Conservation (phyloP, 2,888 invertebrate genomes). For the Invenusta paracnida region DNA sequence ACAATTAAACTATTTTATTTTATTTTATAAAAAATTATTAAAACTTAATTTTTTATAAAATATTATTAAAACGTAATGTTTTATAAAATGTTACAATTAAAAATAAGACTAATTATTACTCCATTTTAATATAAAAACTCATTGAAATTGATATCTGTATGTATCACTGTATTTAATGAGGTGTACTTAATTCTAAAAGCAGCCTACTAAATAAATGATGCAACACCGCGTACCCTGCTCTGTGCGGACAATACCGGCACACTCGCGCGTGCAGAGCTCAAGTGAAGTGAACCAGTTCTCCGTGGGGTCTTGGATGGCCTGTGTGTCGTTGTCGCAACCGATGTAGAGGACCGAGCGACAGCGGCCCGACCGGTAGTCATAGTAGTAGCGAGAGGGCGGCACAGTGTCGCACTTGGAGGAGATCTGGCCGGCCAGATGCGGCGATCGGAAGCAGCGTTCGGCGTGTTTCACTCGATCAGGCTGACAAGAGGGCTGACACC, state of each 20-base stretch:
- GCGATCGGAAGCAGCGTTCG: neutral
- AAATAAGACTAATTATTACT: too few relatives aligned
- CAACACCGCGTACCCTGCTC: neutral
- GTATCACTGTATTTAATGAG: too few relatives aligned
- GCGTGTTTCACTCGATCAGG: neutral
- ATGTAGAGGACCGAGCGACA: neutral
- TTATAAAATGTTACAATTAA: too few relatives aligned
- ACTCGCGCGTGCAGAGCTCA: neutral
- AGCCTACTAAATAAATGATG: too few relatives aligned
- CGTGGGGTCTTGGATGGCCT: neutral
- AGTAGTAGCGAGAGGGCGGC: neutral
- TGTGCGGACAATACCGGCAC: neutral
- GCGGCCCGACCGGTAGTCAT: neutral
- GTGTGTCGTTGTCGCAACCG: neutral
- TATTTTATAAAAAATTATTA: too few relatives aligned
- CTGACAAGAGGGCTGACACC: neutral
- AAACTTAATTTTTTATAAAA: too few relatives aligned
- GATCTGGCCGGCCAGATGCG: neutral
- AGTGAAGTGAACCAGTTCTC: neutral
- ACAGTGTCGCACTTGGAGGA: neutral
- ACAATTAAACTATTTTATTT: too few relatives aligned
- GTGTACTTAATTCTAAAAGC: too few relatives aligned
- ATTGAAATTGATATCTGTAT: too few relatives aligned
- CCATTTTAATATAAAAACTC: too few relatives aligned
- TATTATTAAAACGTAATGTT: too few relatives aligned